Base-by-base conservation (phyloP, 1,140 invertebrate genomes). In the Drosophila suzukii region DNA sequence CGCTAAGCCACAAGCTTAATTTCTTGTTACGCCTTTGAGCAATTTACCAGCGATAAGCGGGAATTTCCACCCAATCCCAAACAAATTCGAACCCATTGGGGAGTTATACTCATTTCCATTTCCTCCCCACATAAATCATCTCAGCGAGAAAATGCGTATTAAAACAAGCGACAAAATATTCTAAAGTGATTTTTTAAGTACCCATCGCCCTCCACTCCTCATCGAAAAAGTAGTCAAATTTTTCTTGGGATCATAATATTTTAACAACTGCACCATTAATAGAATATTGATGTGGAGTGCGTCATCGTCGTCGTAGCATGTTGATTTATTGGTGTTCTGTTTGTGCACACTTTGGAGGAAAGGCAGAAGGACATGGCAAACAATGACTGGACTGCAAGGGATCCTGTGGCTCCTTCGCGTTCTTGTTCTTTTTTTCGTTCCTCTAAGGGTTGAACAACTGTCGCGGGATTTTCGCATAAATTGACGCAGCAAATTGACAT, bases 1-100 rank as follows among this genome's bases (percentile, higher is more conserved):
- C 82, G 65, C 54, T 58, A 56, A 65, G 81, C 66, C 68, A 71
- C 68, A 71, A 58, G 81, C 75, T 65, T 82, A 73, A 56, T 83
- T 78, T 38, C 75, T 88, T 70, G 79, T 82, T 82, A 73, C 62
- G 75, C 47, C 82, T 68, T 76, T 68, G 58, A 78, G 50, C 76
- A 89, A 83, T 83, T 88, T 88, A 80, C 67, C 38, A 34, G 50
- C 76, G 80, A 83, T 88, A 89, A 88, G 76, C 83, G 63, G 32
- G 38, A 50, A 34, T 61, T 60, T 67, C 57, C 65, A 8, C n/a
- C 49, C 30, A 17, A 51, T 39, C 60, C 72, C 27, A 53, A 57
- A 71, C 75, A 50, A 71, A 51, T 30, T 47, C 55, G 57, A 63
- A 44, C 54, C 65, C 81, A 38, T 13, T 54, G 83, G 78, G 67